Evolutionary conservation across 2,113 vertebrate species (phyloP), one percentile per base, ranked within the genome.

Genomic region (Tetrao urogallus): DNA sequence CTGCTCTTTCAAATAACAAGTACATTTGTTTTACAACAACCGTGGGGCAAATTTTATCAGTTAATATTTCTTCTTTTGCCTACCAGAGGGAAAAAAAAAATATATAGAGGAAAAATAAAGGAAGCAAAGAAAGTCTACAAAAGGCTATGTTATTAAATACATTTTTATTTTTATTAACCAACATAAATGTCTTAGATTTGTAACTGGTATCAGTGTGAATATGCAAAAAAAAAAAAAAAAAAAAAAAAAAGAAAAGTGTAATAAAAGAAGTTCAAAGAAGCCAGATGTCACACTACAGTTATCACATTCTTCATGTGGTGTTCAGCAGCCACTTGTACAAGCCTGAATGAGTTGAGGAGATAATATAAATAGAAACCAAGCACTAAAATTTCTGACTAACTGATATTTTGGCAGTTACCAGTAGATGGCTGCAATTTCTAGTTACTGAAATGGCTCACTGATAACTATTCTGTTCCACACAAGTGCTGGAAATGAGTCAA

Each of bases 401-500:
- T 92, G 95, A 94, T 89, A 50, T 94, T 90, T 95, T 92, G 96
- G 85, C 94, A 90, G 88, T 93, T 91, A 78, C 91, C 86, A 90
- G 93, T 86, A 96, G 93, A 96, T 94, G 94, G 94, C 92, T 97
- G 93, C 90, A 96, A 94, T 90, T 95, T 97, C 92, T 95, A 93
- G 76, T 94, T 92, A 85, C 92, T 96, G 94, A 94, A 94, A 93
- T 85, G 75, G 56, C 75, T 94, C 67, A 60, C 58, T 94, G 65
- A 80, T 72, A 85, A 42, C 64, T 56, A 24, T 50, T 88, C 77
- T 89, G n/a, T 89, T 95, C 40, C 81, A 94, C 94, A 60, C 52
- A 94, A 87, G 69, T 92, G 77, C 87, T 95, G 88, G 69, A 94
- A 96, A 66, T 66, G 60, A 96, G 90, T 25, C 38, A 89, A 21